phyloP scores from a whole-genome alignment of 2,888 invertebrate species.

The Erebia aethiops region DNA sequence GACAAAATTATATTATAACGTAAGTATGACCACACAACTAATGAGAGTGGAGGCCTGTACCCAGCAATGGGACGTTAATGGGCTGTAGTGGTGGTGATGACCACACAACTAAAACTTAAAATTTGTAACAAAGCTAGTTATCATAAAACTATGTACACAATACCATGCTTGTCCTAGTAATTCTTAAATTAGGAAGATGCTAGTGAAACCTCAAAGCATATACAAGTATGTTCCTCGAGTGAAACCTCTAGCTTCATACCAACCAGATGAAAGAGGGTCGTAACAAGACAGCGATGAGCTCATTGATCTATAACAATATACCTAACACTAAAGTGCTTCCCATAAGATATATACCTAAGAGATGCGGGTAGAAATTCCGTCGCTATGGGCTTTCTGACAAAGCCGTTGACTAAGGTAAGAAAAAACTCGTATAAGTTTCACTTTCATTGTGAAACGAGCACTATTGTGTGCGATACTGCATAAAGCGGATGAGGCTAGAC shows the following conservation, averaged over 20 bases:
- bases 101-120: too few relatives aligned
- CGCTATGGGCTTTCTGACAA: slow-evolving; percentile 53
- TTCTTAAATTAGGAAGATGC: not conserved
- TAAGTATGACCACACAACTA: too few relatives aligned
- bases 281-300: slow-evolving; percentile 22
- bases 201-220: not conserved
- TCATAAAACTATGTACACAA: not conserved
- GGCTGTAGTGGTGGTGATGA: too few relatives aligned
- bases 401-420: slow-evolving; percentile 57
- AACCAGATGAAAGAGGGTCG: slow-evolving; percentile 17
- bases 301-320: slow-evolving; percentile 50
- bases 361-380: slow-evolving; percentile 57
- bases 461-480: slow-evolving; percentile 54
- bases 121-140: too few relatives aligned
- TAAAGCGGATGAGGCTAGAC: slow-evolving; percentile 51
- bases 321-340: slow-evolving; percentile 52
- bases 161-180: not conserved
- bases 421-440: slow-evolving; percentile 66
- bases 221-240: not conserved
- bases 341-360: slow-evolving; percentile 45
- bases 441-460: slow-evolving; percentile 62
- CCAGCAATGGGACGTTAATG: too few relatives aligned
- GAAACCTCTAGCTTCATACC: slow-evolving; percentile 11
- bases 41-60: too few relatives aligned
- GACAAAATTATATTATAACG: too few relatives aligned